Evolutionary conservation across 2,113 vertebrate genomes (phyloP).

Genomic region (Syngnathus typhle): DNA sequence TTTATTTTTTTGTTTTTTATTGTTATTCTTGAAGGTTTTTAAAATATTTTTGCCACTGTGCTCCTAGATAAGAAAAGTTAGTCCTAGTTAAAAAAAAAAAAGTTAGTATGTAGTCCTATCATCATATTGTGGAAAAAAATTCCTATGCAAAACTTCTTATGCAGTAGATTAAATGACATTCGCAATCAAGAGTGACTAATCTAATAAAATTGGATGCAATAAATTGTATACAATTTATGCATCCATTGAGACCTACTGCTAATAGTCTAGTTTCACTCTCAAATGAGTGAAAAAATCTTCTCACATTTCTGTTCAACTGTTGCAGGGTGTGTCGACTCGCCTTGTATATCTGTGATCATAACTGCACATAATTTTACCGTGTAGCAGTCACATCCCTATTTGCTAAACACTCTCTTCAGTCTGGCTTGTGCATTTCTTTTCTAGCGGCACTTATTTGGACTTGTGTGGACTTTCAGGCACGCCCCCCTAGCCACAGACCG

Average conservation of each 20-base stretch:
- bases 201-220: no score
- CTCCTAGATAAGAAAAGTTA: no score
- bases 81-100: no score
- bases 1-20: no score
- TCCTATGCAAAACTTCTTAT: no score
- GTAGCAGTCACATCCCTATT: not conserved
- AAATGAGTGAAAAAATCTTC: not conserved
- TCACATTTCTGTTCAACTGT: not conserved
- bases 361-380: not conserved
- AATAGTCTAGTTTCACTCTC: not conserved
- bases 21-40: no score
- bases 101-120: no score
- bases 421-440: constrained; percentile 4
- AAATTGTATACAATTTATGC: no score
- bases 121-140: no score
- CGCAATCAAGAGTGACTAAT: no score
- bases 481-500: not conserved
- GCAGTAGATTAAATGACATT: no score
- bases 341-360: not conserved
- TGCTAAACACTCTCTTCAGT: constrained; percentile 1
- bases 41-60: no score
- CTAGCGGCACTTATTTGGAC: constrained; percentile 7
- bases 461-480: constrained; percentile 4
- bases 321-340: not conserved
- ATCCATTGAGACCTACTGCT: not conserved